Conservation (phyloP, 2,888 invertebrate genomes). For the Tachystola acroxantha region DNA sequence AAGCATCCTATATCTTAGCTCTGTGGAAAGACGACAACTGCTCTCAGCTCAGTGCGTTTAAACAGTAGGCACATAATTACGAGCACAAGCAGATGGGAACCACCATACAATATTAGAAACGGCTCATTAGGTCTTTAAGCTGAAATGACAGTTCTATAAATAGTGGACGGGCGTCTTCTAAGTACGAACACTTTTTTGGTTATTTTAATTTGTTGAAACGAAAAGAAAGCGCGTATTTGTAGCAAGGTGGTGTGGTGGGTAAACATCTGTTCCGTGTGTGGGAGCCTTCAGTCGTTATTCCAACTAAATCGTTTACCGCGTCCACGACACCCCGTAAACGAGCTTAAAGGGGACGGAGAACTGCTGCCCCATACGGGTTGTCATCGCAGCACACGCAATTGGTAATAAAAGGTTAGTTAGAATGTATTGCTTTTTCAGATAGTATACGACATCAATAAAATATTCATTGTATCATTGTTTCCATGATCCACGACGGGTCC, state of each 20-base stretch:
- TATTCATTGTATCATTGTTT: no score
- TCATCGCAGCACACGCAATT: no score
- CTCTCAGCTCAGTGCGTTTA: conserved; percentile 24
- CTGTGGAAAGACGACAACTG: no score
- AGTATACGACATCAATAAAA: no score
- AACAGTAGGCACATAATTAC: conserved; percentile 58
- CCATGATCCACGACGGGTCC: no score
- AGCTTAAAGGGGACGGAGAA: no score
- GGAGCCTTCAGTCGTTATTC: conserved; percentile 39
- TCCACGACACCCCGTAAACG: conserved; percentile 62
- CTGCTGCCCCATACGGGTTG: no score
- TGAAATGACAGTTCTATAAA: conserved; percentile 70
- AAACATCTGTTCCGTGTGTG: conserved; percentile 64
- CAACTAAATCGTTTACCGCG: conserved; percentile 60
- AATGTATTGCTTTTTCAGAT: no score
- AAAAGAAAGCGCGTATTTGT: conserved; percentile 47
- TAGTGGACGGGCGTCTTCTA: conserved; percentile 46
- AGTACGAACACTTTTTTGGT: conserved; percentile 45
- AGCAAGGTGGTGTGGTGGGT: conserved; percentile 48
- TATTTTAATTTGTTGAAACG: conserved; percentile 46
- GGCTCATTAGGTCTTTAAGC: conserved; percentile 73
- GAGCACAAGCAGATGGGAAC: conserved; percentile 62
- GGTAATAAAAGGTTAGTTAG: no score
- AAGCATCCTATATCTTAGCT: no score
- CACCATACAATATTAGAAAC: conserved; percentile 66